A percentile compares a stretch with the other conserved stretches of the same genome.
Conservation (phyloP, 2,113 vertebrate genomes). For the Cisticola juncidis region DNA sequence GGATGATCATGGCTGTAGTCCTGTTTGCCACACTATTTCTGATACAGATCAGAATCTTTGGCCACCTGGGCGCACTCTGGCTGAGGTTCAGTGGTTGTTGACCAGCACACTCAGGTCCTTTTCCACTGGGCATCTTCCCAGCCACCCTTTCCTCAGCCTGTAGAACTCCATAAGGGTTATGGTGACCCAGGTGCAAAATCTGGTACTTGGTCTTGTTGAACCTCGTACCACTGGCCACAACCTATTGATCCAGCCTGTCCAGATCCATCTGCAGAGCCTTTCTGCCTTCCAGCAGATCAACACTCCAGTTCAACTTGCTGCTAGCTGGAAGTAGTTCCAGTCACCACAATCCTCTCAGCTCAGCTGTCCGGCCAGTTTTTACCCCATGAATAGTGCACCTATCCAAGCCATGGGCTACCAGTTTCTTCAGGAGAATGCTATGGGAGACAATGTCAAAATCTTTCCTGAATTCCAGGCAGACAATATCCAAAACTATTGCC, state of each 20-base stretch:
- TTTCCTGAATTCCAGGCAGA: not conserved
- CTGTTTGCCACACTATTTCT: not conserved
- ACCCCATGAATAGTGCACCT: not conserved
- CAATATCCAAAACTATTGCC: not conserved
- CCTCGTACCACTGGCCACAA: rapidly evolving
- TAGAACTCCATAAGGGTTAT: rapidly evolving
- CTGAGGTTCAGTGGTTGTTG: rapidly evolving
- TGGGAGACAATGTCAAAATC: not conserved
- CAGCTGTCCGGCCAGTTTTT: not conserved
- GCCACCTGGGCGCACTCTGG: not conserved
- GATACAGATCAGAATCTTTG: not conserved
- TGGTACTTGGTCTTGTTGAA: not conserved
- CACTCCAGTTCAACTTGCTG: not conserved
- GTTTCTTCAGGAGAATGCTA: not conserved
- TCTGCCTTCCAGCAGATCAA: not conserved
- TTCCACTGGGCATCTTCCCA: not conserved
- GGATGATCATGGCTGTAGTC: not conserved
- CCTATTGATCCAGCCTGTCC: not conserved
- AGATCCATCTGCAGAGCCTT: not conserved
- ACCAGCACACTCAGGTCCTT: not conserved
- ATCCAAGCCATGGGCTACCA: rapidly evolving
- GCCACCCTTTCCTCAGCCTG: not conserved
- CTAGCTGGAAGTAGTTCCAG: not conserved
- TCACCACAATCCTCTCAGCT: not conserved
- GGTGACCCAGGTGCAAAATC: not conserved